These are phyloP conservation scores for Loripinus fragilis DNA, from an alignment of 2,888 invertebrate genomes.

Conservation along the genomic window DNA sequence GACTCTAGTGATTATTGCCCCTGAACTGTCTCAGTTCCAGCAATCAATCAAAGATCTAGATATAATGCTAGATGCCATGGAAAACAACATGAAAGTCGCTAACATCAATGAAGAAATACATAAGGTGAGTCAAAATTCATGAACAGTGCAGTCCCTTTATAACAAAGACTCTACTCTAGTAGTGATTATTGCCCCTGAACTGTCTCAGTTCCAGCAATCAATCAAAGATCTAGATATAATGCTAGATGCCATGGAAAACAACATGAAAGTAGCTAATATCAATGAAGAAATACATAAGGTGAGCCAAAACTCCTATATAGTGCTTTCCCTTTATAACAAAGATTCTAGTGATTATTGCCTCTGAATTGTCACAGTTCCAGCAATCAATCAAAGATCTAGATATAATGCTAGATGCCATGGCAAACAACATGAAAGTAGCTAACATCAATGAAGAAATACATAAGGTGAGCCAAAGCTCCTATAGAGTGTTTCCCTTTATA, in stretches of 20 bases:
- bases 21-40: constrained; percentile 70
- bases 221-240: constrained; percentile 65
- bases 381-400: constrained; percentile 61
- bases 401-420: constrained; percentile 67
- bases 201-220: constrained; percentile 67
- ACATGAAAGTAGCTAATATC: constrained; percentile 59
- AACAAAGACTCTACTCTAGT: no score
- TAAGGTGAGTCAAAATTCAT: constrained; percentile 64
- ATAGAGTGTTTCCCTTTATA: no score
- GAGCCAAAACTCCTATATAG: no score
- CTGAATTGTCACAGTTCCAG: constrained; percentile 70
- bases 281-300: constrained; percentile 65
- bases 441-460: constrained; percentile 60
- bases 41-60: constrained; percentile 61
- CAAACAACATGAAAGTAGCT: constrained; percentile 59
- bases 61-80: constrained; percentile 67
- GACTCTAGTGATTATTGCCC: constrained; percentile 64
- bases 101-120: constrained; percentile 60
- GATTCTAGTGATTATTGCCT: constrained; percentile 66
- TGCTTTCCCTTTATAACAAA: no score
- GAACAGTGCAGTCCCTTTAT: no score
- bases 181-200: constrained; percentile 66
- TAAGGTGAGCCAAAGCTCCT: constrained; percentile 64
- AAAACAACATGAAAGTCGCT: constrained; percentile 60
- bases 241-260: constrained; percentile 66